phyloP scores from a whole-genome alignment of 2,113 vertebrate genomes.

The Sebastes schlegelii region DNA sequence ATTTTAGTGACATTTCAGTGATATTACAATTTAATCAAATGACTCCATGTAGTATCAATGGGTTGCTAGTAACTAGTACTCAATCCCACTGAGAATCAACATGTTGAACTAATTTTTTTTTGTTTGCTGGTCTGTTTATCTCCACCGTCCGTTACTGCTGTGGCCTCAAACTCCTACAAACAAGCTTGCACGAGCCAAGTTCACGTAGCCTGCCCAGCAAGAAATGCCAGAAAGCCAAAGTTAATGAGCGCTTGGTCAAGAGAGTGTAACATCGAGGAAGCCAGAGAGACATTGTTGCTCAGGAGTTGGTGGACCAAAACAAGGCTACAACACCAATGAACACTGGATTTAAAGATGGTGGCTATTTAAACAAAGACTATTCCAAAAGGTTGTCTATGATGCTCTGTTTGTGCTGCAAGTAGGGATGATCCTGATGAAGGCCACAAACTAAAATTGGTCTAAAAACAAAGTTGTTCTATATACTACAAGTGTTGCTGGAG shows the following conservation, averaged over 20 bases:
- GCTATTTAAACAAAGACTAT: not conserved
- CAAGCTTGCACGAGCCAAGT: not conserved
- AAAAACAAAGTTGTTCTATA: not conserved
- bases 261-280: not conserved
- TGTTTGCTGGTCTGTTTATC: not conserved
- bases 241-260: not conserved
- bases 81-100: not conserved
- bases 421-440: not conserved
- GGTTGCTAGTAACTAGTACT: not conserved
- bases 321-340: not conserved
- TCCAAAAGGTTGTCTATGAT: not conserved
- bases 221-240: not conserved
- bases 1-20: not conserved
- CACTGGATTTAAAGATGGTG: not conserved
- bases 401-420: conserved; percentile 5
- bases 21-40: not conserved
- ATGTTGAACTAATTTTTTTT: not conserved
- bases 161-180: not conserved
- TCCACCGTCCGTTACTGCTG: not conserved
- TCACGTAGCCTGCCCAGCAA: not conserved
- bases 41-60: not conserved
- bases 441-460: not conserved
- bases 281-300: not conserved
- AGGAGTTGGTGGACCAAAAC: conserved; percentile 6
- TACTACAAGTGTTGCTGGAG: too few species aligned